phyloP scores from a whole-genome alignment of 2,797 vertebrate species.

The Nasua narica region DNA sequence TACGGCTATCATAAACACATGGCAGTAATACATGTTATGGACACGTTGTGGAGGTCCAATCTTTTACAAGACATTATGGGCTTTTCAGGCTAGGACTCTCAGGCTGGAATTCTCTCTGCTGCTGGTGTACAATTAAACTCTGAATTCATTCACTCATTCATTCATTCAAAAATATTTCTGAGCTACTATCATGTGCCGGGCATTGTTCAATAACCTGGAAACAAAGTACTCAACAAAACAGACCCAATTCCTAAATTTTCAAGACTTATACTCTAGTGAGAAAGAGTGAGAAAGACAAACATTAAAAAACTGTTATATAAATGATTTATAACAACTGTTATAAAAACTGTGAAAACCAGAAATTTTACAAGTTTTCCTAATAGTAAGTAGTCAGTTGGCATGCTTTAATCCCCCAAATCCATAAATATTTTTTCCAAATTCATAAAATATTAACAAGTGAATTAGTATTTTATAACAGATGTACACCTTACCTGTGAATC shows the following conservation, averaged over 20 bases:
- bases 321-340: not conserved
- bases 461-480: slow-evolving; percentile 6
- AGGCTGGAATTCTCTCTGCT: not conserved
- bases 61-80: not conserved
- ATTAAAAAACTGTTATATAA: not conserved
- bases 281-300: slow-evolving; percentile 8
- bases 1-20: not conserved
- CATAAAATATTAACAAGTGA: not conserved
- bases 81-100: not conserved
- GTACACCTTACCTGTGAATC: not conserved
- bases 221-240: not conserved
- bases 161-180: slow-evolving; percentile 27
- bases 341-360: not conserved
- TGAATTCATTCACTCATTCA: not conserved
- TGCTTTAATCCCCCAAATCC: not conserved
- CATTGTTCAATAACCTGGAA: not conserved
- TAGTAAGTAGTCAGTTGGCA: not conserved
- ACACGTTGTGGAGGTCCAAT: not conserved
- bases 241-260: slow-evolving; percentile 5
- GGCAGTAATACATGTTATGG: not conserved
- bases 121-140: not conserved
- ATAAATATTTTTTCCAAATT: not conserved
- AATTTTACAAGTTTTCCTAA: slow-evolving; percentile 6
- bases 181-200: not conserved
- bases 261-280: not conserved